These are phyloP conservation scores for Chalcosyrphus nemorum DNA, from an alignment of 2,888 invertebrate species.

Conservation along the genomic window DNA sequence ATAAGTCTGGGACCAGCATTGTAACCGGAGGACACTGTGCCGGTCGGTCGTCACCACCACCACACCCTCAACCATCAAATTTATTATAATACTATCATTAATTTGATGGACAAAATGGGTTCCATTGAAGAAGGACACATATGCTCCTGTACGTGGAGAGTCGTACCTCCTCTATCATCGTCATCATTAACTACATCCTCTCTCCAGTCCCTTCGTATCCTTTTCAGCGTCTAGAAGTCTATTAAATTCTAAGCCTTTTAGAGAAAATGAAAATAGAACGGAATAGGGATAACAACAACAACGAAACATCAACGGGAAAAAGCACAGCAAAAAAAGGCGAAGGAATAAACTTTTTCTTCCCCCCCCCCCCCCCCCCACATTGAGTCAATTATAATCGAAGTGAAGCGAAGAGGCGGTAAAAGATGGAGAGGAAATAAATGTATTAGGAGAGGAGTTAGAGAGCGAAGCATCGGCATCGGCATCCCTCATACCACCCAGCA, in stretches of 20 bases:
- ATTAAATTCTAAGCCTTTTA: conserved; percentile 58
- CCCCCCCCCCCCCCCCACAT: conserved; percentile 33
- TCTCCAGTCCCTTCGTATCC: background rate
- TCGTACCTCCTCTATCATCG: conserved; percentile 22
- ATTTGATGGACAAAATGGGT: conserved; percentile 64
- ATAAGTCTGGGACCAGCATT: conserved; percentile 41
- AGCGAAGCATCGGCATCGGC: background rate
- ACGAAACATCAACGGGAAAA: background rate
- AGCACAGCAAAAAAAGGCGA: background rate
- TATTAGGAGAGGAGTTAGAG: background rate
- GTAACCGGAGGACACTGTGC: conserved; percentile 8
- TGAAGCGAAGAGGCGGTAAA: conserved; percentile 3
- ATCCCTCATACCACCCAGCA: background rate
- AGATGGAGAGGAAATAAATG: background rate
- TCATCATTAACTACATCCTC: conserved; percentile 6
- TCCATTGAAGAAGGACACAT: conserved; percentile 39
- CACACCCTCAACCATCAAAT: conserved; percentile 31
- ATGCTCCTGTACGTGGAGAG: conserved; percentile 1
- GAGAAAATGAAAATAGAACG: conserved; percentile 41
- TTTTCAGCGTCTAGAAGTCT: background rate
- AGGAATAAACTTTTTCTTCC: conserved; percentile 42
- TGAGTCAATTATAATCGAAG: conserved; percentile 51
- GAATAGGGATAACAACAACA: conserved; percentile 13
- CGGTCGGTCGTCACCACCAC: background rate
- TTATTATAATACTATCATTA: conserved; percentile 65